phyloP scores from a whole-genome alignment of 1,140 invertebrate species.

The Amyelois transitella region DNA sequence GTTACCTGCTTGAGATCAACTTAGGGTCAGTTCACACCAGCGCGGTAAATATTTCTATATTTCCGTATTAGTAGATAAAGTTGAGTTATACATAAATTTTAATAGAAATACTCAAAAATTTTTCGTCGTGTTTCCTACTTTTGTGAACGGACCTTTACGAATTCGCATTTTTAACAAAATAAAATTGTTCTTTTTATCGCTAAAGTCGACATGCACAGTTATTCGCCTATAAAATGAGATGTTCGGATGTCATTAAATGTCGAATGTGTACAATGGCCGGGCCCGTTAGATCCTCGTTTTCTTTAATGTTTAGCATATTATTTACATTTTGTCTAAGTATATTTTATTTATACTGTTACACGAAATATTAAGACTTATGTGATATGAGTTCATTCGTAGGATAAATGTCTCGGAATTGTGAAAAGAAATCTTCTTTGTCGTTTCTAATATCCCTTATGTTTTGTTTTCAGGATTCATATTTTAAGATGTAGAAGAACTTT shows the following conservation, averaged over 20 bases:
- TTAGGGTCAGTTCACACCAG: too few species aligned
- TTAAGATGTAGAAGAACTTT: too few species aligned
- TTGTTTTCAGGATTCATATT: too few species aligned
- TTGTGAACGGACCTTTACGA: too few species aligned
- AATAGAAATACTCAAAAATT: not conserved
- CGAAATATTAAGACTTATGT: not conserved
- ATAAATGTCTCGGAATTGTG: too few species aligned
- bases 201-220: conserved; percentile 32
- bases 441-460: too few species aligned
- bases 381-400: not conserved
- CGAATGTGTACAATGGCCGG: conserved; percentile 27
- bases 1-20: too few species aligned
- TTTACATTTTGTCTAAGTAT: conserved; percentile 11
- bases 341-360: conserved; percentile 5
- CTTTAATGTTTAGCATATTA: conserved; percentile 19
- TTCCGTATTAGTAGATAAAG: too few species aligned
- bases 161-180: not conserved
- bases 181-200: conserved; percentile 23
- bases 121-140: not conserved
- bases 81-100: too few species aligned
- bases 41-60: too few species aligned
- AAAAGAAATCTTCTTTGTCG: not conserved
- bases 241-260: conserved; percentile 27
- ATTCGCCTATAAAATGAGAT: conserved; percentile 39
- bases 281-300: conserved; percentile 36